Evolutionary conservation across 2,113 vertebrate genomes (phyloP).

Genomic region (Equus quagga): DNA sequence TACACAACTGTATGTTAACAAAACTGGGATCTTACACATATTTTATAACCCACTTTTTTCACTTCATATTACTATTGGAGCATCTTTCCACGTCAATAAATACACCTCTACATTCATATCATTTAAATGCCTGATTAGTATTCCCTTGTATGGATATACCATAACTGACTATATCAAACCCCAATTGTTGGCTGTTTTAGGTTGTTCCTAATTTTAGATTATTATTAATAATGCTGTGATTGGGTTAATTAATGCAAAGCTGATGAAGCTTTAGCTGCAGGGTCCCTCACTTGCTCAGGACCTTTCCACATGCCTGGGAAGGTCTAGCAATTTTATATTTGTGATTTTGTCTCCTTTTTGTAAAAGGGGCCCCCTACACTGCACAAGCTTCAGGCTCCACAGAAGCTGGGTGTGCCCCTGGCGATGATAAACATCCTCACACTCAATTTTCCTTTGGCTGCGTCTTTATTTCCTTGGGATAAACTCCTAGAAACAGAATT

Average conservation of each 20-base stretch:
- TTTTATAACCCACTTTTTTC: neutral
- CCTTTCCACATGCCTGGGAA: neutral
- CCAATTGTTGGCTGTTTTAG: neutral
- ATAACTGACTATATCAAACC: neutral
- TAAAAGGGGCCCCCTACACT: neutral
- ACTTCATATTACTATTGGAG: neutral
- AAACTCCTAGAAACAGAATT: slow-evolving; percentile 55
- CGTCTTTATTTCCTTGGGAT: slow-evolving; percentile 71
- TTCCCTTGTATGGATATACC: neutral
- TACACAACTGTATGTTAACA: neutral
- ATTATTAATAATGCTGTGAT: neutral
- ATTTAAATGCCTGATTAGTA: neutral
- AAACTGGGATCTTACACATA: neutral
- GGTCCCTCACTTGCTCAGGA: neutral
- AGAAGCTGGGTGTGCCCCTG: slow-evolving; percentile 16
- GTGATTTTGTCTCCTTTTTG: slow-evolving; percentile 39
- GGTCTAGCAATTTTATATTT: neutral
- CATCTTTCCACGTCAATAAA: neutral
- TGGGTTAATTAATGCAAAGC: neutral
- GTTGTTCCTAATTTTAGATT: slow-evolving; percentile 52
- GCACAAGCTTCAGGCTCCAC: neutral
- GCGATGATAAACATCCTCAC: slow-evolving; percentile 55
- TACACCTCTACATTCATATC: neutral
- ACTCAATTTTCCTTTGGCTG: neutral
- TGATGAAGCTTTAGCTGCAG: neutral